phyloP scores from a whole-genome alignment of 2,888 invertebrate genomes.

The Hipparchia semele region DNA sequence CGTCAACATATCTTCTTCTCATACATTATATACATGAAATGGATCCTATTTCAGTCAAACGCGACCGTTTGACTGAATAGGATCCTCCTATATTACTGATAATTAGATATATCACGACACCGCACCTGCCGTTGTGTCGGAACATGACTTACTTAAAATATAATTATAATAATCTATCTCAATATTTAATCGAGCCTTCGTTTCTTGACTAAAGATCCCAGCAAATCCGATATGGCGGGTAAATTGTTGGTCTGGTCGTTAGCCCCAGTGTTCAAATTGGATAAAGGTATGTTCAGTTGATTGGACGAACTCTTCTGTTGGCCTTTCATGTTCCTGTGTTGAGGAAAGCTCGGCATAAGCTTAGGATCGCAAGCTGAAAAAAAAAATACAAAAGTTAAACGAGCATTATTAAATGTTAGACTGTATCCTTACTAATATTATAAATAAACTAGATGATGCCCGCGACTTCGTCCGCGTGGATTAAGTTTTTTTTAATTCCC shows the following conservation, averaged over 20 bases:
- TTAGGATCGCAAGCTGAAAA: slow-evolving; percentile 96
- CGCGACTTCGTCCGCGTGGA: too few species aligned
- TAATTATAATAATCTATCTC: neutral
- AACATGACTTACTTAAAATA: too few species aligned
- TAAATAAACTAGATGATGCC: too few species aligned
- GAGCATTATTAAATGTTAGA: too few species aligned
- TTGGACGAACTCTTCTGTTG: slow-evolving; percentile 64
- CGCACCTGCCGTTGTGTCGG: neutral
- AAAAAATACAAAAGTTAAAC: slow-evolving; percentile 34
- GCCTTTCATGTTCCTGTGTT: slow-evolving; percentile 93
- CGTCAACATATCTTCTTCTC: too few species aligned
- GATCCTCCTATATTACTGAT: too few species aligned
- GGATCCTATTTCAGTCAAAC: too few species aligned
- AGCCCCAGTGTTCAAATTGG: slow-evolving; percentile 82
- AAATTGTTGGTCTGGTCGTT: slow-evolving; percentile 89
- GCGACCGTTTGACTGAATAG: too few species aligned
- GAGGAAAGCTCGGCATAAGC: slow-evolving; percentile 99
- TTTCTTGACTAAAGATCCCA: slow-evolving; percentile 92
- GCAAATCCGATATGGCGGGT: slow-evolving; percentile 91
- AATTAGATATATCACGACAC: neutral
- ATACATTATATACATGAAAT: too few species aligned
- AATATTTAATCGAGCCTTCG: slow-evolving; percentile 83
- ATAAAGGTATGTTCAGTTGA: slow-evolving; percentile 72
- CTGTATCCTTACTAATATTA: too few species aligned
- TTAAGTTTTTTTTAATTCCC: too few species aligned